These are phyloP conservation scores for Thymelicus lineola DNA, from an alignment of 2,888 invertebrate genomes.

Conservation along the genomic window DNA sequence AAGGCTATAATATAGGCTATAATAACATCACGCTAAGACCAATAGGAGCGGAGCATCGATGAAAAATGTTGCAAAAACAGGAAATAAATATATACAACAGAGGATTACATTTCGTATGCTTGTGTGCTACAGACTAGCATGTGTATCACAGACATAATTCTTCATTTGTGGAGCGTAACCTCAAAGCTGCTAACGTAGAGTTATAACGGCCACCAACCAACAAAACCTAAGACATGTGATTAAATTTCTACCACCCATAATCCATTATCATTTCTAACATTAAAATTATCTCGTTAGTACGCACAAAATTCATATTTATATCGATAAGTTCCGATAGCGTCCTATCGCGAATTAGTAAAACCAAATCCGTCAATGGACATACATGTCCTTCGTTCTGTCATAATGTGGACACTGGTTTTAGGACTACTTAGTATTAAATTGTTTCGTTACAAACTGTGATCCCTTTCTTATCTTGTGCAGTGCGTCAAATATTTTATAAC, in stretches of 20 bases:
- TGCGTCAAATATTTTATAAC: neutral
- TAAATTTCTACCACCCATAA: neutral
- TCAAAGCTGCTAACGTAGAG: too few relatives aligned
- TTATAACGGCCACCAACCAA: too few relatives aligned
- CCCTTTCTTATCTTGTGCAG: neutral
- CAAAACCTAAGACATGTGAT: neutral
- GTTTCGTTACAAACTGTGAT: neutral
- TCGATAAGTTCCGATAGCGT: constrained; percentile 5
- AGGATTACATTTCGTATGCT: too few relatives aligned
- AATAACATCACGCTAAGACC: too few relatives aligned
- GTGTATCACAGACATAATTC: too few relatives aligned
- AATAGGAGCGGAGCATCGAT: too few relatives aligned
- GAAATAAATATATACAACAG: too few relatives aligned
- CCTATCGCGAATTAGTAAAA: constrained; percentile 10
- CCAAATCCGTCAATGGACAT: neutral
- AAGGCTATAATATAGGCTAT: too few relatives aligned
- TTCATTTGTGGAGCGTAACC: too few relatives aligned
- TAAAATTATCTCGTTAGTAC: neutral
- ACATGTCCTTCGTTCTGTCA: neutral
- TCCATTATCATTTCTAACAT: neutral
- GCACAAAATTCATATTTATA: constrained; percentile 5
- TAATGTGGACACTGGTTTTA: neutral
- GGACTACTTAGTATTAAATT: neutral
- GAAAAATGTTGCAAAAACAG: too few relatives aligned
- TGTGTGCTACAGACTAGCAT: too few relatives aligned